Evolutionary conservation across 2,888 invertebrate genomes (phyloP).

Genomic region (Blomia tropicalis): DNA sequence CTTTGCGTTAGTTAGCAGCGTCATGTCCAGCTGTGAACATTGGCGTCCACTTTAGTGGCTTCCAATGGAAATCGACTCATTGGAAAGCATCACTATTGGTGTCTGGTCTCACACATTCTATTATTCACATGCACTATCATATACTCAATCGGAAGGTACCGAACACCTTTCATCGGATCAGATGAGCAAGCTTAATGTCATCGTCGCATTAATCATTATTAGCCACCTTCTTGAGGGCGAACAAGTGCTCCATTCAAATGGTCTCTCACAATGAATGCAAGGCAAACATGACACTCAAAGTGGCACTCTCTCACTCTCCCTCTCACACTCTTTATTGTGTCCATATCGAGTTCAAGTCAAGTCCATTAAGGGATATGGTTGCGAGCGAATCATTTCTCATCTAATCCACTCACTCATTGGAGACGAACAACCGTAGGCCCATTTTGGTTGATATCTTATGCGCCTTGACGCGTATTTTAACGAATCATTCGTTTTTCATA

Average conservation of each 20-base stretch:
- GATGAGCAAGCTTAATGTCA: conserved; percentile 4
- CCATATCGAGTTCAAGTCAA: not conserved
- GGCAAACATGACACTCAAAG: conserved; percentile 3
- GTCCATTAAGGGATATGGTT: conserved; percentile 11
- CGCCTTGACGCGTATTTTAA: too few relatives aligned
- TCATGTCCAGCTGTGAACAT: too few relatives aligned
- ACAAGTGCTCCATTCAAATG: not conserved
- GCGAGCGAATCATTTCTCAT: too few relatives aligned
- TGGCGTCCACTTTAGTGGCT: too few relatives aligned
- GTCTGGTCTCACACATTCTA: too few relatives aligned
- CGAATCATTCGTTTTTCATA: too few relatives aligned
- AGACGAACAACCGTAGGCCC: not conserved
- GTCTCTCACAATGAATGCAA: not conserved
- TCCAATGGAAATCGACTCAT: too few relatives aligned
- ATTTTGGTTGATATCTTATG: too few relatives aligned
- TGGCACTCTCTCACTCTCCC: not conserved
- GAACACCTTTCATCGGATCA: conserved; percentile 10
- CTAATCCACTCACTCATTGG: not conserved
- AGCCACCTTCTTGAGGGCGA: not conserved
- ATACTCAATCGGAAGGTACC: not conserved
- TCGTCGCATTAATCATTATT: conserved; percentile 8
- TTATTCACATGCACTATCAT: not conserved
- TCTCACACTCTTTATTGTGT: not conserved
- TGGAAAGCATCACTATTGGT: too few relatives aligned
- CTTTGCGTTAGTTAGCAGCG: too few relatives aligned